These are phyloP conservation scores for Digitonthophagus gazella DNA, from an alignment of 2,888 invertebrate species.

Conservation along the genomic window DNA sequence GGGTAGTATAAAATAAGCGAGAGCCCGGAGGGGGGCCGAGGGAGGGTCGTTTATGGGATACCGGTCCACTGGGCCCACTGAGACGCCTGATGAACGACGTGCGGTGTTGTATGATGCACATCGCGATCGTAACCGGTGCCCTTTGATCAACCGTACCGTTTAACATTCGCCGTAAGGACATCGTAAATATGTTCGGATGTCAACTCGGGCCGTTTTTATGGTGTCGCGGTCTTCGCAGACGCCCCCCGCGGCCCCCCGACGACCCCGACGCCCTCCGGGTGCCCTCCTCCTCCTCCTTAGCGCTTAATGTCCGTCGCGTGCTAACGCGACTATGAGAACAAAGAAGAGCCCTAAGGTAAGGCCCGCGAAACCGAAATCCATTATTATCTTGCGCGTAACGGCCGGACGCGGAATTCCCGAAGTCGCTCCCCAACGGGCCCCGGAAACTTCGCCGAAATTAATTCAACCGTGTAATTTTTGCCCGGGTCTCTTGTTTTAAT, in stretches of 20 bases:
- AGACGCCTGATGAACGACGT: slow-evolving; percentile 38
- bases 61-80: slow-evolving; percentile 22
- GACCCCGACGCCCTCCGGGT: slow-evolving; percentile 17
- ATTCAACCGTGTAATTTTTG: slow-evolving; percentile 14
- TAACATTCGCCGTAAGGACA: slow-evolving; percentile 45
- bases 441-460: slow-evolving; percentile 8
- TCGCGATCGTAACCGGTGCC: slow-evolving; percentile 35
- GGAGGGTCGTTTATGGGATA: slow-evolving; percentile 37
- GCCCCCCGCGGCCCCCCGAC: slow-evolving; percentile 33
- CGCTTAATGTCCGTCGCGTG: slow-evolving; percentile 15
- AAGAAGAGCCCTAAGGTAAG: slow-evolving; percentile 11
- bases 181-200: slow-evolving; percentile 48
- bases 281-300: slow-evolving; percentile 5
- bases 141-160: slow-evolving; percentile 44
- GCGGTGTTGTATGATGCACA: slow-evolving; percentile 30
- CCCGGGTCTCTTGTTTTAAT: slow-evolving; percentile 14
- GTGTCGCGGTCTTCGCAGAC: slow-evolving; percentile 43
- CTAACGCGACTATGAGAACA: slow-evolving; percentile 5
- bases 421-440: background rate
- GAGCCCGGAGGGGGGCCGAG: slow-evolving; percentile 38
- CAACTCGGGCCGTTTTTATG: slow-evolving; percentile 41
- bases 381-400: background rate
- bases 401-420: background rate
- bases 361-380: background rate
- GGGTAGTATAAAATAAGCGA: slow-evolving; percentile 36